These are phyloP conservation scores for Eupithecia exiguata DNA, from an alignment of 2,888 invertebrate species.

Conservation along the genomic window DNA sequence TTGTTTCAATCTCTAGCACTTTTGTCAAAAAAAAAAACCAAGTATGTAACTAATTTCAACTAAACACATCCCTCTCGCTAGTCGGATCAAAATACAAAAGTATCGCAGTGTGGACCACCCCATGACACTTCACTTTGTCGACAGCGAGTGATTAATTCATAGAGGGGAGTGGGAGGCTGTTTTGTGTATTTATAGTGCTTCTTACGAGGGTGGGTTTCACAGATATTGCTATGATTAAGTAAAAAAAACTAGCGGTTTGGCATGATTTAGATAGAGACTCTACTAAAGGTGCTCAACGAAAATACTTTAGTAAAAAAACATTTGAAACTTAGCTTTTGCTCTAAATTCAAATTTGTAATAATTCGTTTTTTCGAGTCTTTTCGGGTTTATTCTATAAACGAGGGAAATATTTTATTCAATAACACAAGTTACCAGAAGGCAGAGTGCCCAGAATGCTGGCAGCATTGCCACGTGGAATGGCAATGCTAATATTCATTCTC, in stretches of 20 bases:
- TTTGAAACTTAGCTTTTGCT: neutral
- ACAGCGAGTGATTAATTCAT: conserved; percentile 72
- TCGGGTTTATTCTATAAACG: neutral
- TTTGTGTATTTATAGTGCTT: conserved; percentile 36
- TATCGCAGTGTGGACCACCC: conserved; percentile 54
- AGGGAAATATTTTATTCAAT: too few relatives aligned
- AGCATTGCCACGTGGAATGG: too few relatives aligned
- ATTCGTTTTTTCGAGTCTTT: neutral
- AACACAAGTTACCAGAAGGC: too few relatives aligned
- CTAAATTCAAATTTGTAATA: too few relatives aligned
- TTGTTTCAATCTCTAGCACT: neutral
- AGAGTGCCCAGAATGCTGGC: too few relatives aligned
- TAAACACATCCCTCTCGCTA: neutral
- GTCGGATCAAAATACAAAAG: neutral
- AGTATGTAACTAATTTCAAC: neutral
- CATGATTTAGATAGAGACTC: neutral
- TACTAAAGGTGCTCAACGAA: neutral
- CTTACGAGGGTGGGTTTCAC: conserved; percentile 24
- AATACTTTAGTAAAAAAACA: neutral
- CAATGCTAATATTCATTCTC: neutral
- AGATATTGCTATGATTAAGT: conserved; percentile 26
- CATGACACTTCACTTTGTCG: conserved; percentile 75
- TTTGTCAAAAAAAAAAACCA: neutral
- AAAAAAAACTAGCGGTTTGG: neutral
- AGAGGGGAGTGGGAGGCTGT: conserved; percentile 54